Base-by-base conservation (phyloP, 1,140 invertebrate genomes). In the Ylistrum balloti region DNA sequence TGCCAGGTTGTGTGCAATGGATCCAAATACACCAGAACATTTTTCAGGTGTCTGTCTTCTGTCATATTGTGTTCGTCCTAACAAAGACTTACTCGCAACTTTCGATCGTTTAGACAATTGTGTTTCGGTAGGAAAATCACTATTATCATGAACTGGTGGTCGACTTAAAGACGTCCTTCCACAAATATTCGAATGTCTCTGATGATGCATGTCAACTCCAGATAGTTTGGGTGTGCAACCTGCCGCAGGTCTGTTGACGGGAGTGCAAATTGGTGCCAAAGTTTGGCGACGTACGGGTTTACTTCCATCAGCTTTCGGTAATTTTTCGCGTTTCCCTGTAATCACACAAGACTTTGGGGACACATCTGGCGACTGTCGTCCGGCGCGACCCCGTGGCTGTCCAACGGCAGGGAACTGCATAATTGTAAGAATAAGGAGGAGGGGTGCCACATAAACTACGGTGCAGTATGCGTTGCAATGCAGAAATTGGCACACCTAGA, bases 1-100 rank as follows among this genome's bases (percentile, higher is more conserved):
- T 48, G 45, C 3, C 2, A 48, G 22, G 3, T 20, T 20, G 20
- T 48, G 45, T 20, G 15, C 45, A 48, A 48, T 22, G 2, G 45
- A 48, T 9, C 45, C 45, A 48, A 48, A 48, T 48, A 13, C 45
- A 10, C 2, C 22, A 20, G 45, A 48, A 48, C 45, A 48, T 48
- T 48, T 48, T 48, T 48, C 56, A n/a, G 56, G 56, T 74, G 56
- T 74, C 56, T 74, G 56, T 28, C 56, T 74, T n/a, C n/a, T 74
- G 56, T 74, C 56, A 5, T 28, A 28, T 74, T 74, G n/a, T 74
- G 56, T 3, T 74, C 56, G 56, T 28, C 22, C 56, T 74, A 74
- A 74, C 11, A 74, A n/a, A 28, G 56, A 28, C 22, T 74, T n/a
- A 11, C n/a, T 74, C n/a, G 22, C n/a, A 11, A 74, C 56, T 74